Conservation (phyloP, 92 coral and sea anemone genomes). For the Actinernus sp. region DNA sequence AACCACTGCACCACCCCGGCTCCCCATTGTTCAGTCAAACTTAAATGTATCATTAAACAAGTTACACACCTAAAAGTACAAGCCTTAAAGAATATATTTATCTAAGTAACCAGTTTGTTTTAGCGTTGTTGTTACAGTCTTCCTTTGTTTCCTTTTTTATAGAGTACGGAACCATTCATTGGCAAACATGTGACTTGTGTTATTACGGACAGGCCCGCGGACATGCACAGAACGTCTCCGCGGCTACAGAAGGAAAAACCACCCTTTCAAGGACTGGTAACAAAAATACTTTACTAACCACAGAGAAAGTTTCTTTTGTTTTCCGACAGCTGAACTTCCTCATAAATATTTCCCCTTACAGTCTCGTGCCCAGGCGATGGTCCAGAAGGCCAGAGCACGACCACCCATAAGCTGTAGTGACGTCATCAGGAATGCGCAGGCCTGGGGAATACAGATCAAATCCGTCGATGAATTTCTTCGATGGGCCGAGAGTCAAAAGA, state of each 20-base stretch:
- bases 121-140: background rate
- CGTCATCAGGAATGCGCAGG: constrained; percentile 71
- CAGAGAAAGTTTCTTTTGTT: too few relatives aligned
- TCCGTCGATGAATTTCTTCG: constrained; percentile 55
- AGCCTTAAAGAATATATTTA: too few relatives aligned
- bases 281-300: background rate
- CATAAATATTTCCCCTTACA: too few relatives aligned
- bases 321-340: too few relatives aligned
- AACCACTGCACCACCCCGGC: too few relatives aligned
- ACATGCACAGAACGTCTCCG: constrained; percentile 43
- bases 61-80: too few relatives aligned
- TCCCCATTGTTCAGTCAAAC: too few relatives aligned
- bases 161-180: constrained; percentile 78
- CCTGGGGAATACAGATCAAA: constrained; percentile 82
- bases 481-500: constrained; percentile 56
- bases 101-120: background rate
- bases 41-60: too few relatives aligned
- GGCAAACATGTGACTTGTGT: constrained; percentile 81
- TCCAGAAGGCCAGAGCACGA: constrained; percentile 64
- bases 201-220: constrained; percentile 60
- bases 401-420: constrained; percentile 49
- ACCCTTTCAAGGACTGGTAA: constrained; percentile 22
- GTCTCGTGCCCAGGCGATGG: constrained; percentile 85
- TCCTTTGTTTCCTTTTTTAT: background rate
- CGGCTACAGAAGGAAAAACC: background rate